phyloP scores from a whole-genome alignment of 2,888 invertebrate genomes.

The Hemistola chrysoprasaria region DNA sequence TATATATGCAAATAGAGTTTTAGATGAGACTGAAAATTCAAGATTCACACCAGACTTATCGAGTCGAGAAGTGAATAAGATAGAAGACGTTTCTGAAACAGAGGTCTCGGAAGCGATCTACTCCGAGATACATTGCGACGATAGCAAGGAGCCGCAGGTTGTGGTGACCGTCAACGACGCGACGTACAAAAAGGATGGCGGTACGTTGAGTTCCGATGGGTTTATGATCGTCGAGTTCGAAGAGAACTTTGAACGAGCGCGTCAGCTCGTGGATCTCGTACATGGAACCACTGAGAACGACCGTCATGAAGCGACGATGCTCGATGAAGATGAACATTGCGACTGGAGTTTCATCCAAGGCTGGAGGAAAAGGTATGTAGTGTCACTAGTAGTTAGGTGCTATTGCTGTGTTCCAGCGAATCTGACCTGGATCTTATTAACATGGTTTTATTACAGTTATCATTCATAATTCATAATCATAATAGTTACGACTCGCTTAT shows the following conservation, averaged over 20 bases:
- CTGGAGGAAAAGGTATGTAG: conserved; percentile 86
- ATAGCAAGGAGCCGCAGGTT: conserved; percentile 44
- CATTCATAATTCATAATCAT: conserved; percentile 51
- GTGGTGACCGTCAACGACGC: conserved; percentile 62
- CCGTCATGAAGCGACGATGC: conserved; percentile 70
- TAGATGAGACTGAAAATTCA: conserved; percentile 60
- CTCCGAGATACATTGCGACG: conserved; percentile 63
- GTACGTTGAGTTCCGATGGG: conserved; percentile 72
- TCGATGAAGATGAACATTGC: conserved; percentile 78
- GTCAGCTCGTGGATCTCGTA: conserved; percentile 83
- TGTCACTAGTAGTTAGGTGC: conserved; percentile 11
- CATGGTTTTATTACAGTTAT: conserved; percentile 51
- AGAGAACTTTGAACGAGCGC: conserved; percentile 83
- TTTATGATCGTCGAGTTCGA: conserved; percentile 84
- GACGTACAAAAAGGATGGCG: conserved; percentile 72
- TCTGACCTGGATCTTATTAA: conserved; percentile 50
- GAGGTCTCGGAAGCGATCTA: conserved; percentile 72
- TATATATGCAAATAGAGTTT: conserved; percentile 67
- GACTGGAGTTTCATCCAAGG: conserved; percentile 90
- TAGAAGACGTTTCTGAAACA: conserved; percentile 64
- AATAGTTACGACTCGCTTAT: conserved; percentile 49
- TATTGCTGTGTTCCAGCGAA: conserved; percentile 39
- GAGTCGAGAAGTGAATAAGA: conserved; percentile 58
- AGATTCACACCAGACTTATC: conserved; percentile 31
- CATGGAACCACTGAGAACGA: conserved; percentile 62